Base-by-base conservation (phyloP, 1,140 invertebrate genomes). In the Bombus impatiens region DNA sequence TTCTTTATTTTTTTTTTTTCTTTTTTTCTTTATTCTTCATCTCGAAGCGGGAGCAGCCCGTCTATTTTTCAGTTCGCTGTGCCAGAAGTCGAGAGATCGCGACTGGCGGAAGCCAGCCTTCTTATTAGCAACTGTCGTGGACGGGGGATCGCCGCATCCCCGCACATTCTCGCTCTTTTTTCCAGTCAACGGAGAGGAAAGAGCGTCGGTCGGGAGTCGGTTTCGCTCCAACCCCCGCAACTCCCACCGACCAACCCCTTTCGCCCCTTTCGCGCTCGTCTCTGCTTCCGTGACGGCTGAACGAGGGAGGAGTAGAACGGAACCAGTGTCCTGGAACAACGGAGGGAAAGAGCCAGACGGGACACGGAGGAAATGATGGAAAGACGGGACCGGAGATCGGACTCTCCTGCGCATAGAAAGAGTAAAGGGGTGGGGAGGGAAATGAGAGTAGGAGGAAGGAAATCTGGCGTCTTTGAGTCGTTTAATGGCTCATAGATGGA, bases 81-180 rank as follows among this genome's bases (percentile, higher is more conserved):
- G 76, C 84, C 78, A 88, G 67, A 89, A 89, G 37, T 76, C 68
- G 40, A 15, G 53, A 71, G 68, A 90, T 42, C 86, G 75, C 53
- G 76, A 84, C 83, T 32, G 86, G 79, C 72, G 86, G 79, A 68
- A 85, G 86, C 71, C 77, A 72, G 85, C 53, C 89, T 90, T 71
- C 89, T 90, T 90, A 90, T 90, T 90, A 90, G 89, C 80, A 79
- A 90, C 82, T 88, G 88, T 90, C 89, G 86, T 86, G 89, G 71
- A 72, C 67, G 71, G 65, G 53, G 81, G 32, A 18, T 75, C 71
- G 71, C 65, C 65, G 88, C 82, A 78, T 82, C 77, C 87, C 79
- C 87, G 88, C 89, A 75, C 78, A 79, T 89, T 70, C 86, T 80
- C 86, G 77, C 86, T 86, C 86, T 90, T 86, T 88, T 87, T 86